A percentile compares a stretch with the other conserved stretches of the same genome.
Evolutionary conservation across 2,113 vertebrate genomes (phyloP).

Genomic region (Hassar affinis): DNA sequence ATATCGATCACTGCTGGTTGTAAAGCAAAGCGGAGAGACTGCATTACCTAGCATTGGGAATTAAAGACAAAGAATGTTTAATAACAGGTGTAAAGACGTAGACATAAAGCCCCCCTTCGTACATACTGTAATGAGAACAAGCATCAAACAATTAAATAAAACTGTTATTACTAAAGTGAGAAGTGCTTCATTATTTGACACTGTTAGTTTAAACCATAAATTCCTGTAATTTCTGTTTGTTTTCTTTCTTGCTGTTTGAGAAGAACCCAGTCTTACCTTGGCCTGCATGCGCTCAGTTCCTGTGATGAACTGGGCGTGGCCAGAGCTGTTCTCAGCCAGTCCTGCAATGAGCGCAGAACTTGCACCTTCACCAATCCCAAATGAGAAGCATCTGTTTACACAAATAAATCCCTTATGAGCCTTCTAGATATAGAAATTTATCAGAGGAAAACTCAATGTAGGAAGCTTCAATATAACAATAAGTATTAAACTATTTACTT

Average conservation of each 20-base stretch:
- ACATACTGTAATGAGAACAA: neutral
- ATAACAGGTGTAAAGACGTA: neutral
- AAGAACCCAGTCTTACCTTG: constrained; percentile 70
- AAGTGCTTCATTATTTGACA: neutral
- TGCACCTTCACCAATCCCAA: constrained; percentile 83
- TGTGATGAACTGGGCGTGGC: constrained; percentile 79
- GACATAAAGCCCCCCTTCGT: neutral
- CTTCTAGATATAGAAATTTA: neutral
- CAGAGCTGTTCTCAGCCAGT: constrained; percentile 72
- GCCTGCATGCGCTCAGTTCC: constrained; percentile 77
- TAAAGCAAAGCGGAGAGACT: constrained; percentile 68
- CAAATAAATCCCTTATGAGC: neutral
- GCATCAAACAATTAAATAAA: neutral
- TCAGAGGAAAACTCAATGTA: neutral
- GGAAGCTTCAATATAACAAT: no score
- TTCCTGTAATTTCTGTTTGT: neutral
- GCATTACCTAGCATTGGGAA: constrained; percentile 30
- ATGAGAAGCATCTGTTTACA: constrained; percentile 78
- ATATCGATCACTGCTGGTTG: constrained; percentile 65
- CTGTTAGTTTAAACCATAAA: no score
- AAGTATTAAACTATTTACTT: no score
- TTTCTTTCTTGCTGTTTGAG: neutral
- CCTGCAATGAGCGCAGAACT: constrained; percentile 80
- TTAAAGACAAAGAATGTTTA: neutral
- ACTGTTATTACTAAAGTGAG: neutral